These are phyloP conservation scores for Rallus crepitans DNA, from an alignment of 2,797 vertebrate genomes.

Conservation along the genomic window DNA sequence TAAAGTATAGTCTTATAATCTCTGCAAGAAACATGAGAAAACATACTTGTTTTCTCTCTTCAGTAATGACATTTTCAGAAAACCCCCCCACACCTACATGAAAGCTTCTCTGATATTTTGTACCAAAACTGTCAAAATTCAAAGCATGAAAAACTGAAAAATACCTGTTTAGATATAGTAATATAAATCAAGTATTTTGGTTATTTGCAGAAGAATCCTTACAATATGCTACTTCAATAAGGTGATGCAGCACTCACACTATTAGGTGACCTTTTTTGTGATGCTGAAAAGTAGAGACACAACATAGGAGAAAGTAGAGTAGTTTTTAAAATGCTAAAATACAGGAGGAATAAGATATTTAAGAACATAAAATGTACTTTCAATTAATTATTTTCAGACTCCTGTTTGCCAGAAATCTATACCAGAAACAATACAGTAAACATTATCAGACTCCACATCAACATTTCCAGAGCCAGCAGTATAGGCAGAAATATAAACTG, in stretches of 20 bases:
- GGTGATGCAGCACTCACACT: background rate
- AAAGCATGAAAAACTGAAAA: background rate
- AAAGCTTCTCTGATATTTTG: background rate
- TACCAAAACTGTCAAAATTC: background rate
- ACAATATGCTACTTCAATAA: background rate
- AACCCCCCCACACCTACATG: background rate
- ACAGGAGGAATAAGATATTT: background rate
- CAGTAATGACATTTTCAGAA: background rate
- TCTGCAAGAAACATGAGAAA: background rate
- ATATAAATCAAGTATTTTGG: background rate
- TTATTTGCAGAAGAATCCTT: background rate
- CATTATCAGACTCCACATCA: background rate
- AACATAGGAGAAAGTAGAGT: background rate
- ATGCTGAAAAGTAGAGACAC: background rate
- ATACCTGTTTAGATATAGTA: background rate
- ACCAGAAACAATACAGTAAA: background rate
- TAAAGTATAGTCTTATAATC: background rate
- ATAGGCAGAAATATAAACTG: background rate
- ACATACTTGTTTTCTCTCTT: background rate
- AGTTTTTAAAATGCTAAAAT: background rate
- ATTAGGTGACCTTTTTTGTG: background rate
- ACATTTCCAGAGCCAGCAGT: background rate
- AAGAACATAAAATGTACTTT: background rate
- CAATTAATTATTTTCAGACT: background rate
- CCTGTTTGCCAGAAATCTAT: background rate